Percentiles rank a stretch among this genome's conserved stretches.
Evolutionary conservation across 92 coral and sea anemone genomes (phyloP).

Genomic region (Nematostella vectensis): DNA sequence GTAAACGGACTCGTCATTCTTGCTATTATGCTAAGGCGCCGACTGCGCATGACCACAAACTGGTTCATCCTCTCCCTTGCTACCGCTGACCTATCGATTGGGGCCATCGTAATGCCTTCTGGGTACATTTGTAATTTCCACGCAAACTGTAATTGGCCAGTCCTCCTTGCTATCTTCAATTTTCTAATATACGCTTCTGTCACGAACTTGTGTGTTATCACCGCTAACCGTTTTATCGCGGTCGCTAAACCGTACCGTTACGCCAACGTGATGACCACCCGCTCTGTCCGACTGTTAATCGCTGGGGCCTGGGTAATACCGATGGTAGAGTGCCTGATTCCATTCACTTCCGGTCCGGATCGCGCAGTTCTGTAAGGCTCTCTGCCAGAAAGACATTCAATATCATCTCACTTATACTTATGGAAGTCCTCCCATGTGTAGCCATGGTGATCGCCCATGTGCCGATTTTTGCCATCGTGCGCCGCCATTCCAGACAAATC

Average conservation of each 20-base stretch:
- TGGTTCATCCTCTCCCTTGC: background rate
- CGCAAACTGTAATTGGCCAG: background rate
- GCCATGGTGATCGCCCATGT: background rate
- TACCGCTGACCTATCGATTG: background rate
- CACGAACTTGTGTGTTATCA: background rate
- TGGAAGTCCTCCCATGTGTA: conserved; percentile 3
- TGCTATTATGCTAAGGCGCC: background rate
- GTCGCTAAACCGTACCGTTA: background rate
- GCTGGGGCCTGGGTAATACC: background rate
- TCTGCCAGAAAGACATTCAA: background rate
- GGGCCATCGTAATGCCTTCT: background rate
- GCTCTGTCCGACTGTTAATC: background rate
- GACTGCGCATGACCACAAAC: background rate
- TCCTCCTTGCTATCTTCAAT: background rate
- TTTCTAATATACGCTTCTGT: background rate
- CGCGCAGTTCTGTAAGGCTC: background rate
- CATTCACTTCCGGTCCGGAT: background rate
- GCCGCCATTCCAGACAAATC: background rate
- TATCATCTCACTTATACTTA: background rate
- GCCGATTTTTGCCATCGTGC: background rate
- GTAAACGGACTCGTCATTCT: background rate
- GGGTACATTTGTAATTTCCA: background rate
- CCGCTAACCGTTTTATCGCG: background rate
- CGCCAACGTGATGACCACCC: background rate
- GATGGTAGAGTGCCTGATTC: background rate